These are phyloP conservation scores for Epizoanthus stellaris DNA, from an alignment of 92 coral and sea anemone species.

Conservation along the genomic window DNA sequence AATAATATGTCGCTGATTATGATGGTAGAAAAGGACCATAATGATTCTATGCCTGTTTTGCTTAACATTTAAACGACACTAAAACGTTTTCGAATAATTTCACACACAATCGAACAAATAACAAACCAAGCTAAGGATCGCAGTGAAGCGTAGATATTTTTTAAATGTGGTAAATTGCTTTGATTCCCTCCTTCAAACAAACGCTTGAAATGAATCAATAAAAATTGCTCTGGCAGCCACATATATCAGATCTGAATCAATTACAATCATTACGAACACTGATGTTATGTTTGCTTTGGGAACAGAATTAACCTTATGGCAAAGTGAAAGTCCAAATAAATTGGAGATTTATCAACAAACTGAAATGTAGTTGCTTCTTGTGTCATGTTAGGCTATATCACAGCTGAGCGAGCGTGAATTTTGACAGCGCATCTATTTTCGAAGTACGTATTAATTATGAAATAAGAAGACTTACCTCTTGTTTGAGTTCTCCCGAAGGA, in stretches of 20 bases:
- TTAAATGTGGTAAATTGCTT: constrained; percentile 10
- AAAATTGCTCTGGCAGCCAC: background rate
- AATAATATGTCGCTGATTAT: background rate
- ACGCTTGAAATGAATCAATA: background rate
- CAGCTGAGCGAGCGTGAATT: constrained; percentile 5
- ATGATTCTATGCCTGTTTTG: background rate
- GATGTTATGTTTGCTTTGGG: background rate
- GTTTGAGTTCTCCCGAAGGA: constrained; percentile 96
- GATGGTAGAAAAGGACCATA: background rate
- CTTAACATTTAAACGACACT: background rate
- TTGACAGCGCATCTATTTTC: constrained; percentile 2
- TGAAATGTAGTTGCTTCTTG: background rate
- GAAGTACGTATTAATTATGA: background rate
- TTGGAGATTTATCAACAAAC: background rate
- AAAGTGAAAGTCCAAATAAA: background rate
- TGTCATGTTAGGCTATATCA: too few species aligned
- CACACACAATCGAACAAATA: background rate
- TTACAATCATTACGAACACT: constrained; percentile 19
- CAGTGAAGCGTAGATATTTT: background rate
- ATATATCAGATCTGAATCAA: constrained; percentile 11
- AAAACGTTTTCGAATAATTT: constrained; percentile 3
- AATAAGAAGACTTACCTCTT: constrained; percentile 71
- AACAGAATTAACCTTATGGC: background rate
- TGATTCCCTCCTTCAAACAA: constrained; percentile 12
- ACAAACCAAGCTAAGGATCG: too few species aligned